phyloP scores from a whole-genome alignment of 1,140 invertebrate genomes.

The Pseudomyrmex dendroicus region DNA sequence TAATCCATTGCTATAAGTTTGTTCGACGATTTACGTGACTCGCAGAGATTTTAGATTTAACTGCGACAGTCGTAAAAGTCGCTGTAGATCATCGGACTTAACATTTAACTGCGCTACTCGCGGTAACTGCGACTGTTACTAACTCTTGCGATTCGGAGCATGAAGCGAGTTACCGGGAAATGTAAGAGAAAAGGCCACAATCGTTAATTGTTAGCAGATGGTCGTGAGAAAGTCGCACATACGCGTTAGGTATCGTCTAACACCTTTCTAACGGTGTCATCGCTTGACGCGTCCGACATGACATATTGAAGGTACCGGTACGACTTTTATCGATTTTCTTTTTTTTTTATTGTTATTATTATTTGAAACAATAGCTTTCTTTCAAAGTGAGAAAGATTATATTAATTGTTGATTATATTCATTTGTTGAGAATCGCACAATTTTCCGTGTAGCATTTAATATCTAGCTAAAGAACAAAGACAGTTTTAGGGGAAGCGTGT shows the following conservation, averaged over 20 bases:
- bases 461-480: background rate
- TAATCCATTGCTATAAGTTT: background rate
- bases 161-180: conserved; percentile 14
- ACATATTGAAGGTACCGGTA: background rate
- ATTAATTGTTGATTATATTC: no score
- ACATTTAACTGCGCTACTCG: conserved; percentile 22
- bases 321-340: background rate
- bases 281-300: background rate
- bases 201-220: conserved; percentile 34
- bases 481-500: background rate
- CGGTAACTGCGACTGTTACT: background rate
- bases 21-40: conserved; percentile 4
- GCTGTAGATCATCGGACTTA: conserved; percentile 43
- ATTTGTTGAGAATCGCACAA: background rate
- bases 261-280: background rate
- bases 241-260: background rate
- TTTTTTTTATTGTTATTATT: background rate
- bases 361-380: background rate
- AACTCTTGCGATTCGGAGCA: conserved; percentile 29
- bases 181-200: conserved; percentile 35
- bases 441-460: background rate
- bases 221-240: conserved; percentile 39
- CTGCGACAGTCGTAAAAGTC: conserved; percentile 25
- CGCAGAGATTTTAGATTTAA: conserved; percentile 7
- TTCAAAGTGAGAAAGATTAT: no score